Evolutionary conservation across 2,113 vertebrate genomes (phyloP), one percentile per base, ranked within the genome.

Genomic region (Neotragus moschatus): DNA sequence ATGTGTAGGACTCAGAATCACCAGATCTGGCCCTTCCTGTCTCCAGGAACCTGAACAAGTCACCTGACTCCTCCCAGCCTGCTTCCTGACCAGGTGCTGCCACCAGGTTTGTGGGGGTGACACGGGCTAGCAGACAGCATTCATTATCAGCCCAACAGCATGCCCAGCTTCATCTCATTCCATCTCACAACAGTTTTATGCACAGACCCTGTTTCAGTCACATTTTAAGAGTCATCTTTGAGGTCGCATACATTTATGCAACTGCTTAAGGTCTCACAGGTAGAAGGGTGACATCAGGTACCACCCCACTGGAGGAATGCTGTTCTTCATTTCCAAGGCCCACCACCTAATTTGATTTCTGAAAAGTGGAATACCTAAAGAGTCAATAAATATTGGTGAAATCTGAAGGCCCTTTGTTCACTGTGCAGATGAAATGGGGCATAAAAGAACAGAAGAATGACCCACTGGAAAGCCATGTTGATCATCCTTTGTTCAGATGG

Each of bases 261-360:
- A n/a, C 0, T 39, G 92, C 26, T 47, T 4, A 10, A 3, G 3
- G n/a, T 95, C 51, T 86, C 70, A 66, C 5, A 15, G 23, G 6
- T 14, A 77, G 86, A 15, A 66, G 60, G 39, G 39, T 1, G 26
- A 14, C 33, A 19, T 47, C 21, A 16, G 21, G 8, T 19, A 5
- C 33, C 6, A n/a, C 30, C 23, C 49, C 30, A 2, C 7, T 0
- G 10, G 21, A 36, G 36, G 6, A 33, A 33, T 0, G 6, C 66
- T 16, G 17, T 43, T 77, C 36, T 51, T 63, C 30, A 60, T 13
- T 16, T 49, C 30, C n/a, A 17, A 66, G 60, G 33, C 61, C 15
- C 16, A 53, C n/a, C 61, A 12, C 55, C 33, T 63, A 28, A n/a
- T 63, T 9, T 73, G 28, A 1, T 47, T 49, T 85, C 39, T 23